Evolutionary conservation across 1,140 invertebrate genomes (phyloP).

Genomic region (Phthorimaea operculella): DNA sequence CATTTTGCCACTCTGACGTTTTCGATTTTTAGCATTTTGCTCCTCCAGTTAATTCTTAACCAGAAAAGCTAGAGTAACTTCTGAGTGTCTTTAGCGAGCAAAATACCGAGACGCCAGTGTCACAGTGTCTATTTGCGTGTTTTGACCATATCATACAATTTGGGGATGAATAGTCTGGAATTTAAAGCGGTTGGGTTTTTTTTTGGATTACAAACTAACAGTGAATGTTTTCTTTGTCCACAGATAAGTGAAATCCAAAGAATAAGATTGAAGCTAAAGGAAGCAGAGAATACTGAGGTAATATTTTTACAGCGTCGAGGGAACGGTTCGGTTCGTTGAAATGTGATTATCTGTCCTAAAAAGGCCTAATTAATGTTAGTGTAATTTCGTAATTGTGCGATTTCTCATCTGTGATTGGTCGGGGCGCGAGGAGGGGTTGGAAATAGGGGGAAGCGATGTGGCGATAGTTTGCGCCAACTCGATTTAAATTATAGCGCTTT

Average conservation of each 20-base stretch:
- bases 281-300: slow-evolving; percentile 34
- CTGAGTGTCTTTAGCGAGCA: no score
- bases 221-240: not conserved
- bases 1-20: no score
- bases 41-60: no score
- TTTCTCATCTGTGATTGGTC: slow-evolving; percentile 55
- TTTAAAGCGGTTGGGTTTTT: no score
- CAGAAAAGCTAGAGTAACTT: no score
- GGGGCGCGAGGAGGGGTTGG: slow-evolving; percentile 27
- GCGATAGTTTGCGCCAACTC: slow-evolving; percentile 23
- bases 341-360: slow-evolving; percentile 66
- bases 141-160: no score
- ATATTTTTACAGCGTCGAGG: slow-evolving; percentile 20
- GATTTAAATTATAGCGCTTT: slow-evolving; percentile 34
- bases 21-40: no score
- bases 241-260: slow-evolving; percentile 39
- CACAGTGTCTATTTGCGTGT: no score
- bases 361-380: slow-evolving; percentile 66
- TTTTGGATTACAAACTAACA: no score
- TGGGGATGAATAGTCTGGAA: no score
- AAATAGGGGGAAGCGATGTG: slow-evolving; percentile 19
- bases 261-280: slow-evolving; percentile 30
- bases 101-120: no score
- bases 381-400: slow-evolving; percentile 52
- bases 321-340: slow-evolving; percentile 56